These are phyloP conservation scores for Heliothis virescens DNA, from an alignment of 1,140 invertebrate genomes.

Conservation along the genomic window DNA sequence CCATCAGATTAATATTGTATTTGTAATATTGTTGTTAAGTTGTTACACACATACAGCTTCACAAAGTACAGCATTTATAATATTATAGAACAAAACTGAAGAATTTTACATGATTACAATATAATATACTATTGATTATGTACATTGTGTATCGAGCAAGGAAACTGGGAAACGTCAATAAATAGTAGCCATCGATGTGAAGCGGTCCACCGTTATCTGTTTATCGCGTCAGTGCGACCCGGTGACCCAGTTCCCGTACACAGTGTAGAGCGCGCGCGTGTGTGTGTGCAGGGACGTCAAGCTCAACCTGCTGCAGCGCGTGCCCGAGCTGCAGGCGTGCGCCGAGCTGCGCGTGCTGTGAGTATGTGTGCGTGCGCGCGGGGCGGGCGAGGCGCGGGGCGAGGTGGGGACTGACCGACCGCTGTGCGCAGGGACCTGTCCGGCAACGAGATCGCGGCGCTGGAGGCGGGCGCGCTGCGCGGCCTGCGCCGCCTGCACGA, in stretches of 20 bases:
- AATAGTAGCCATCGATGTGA: too few relatives aligned
- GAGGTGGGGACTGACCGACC: not conserved
- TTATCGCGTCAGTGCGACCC: not conserved
- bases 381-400: not conserved
- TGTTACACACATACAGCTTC: too few relatives aligned
- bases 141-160: too few relatives aligned
- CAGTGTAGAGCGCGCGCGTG: not conserved
- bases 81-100: too few relatives aligned
- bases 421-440: constrained; percentile 92
- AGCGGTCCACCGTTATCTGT: too few relatives aligned
- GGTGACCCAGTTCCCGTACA: constrained; percentile 11
- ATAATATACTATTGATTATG: too few relatives aligned
- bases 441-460: constrained; percentile 91
- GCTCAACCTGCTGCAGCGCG: constrained; percentile 90
- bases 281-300: constrained; percentile 91
- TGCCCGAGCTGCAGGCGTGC: constrained; percentile 92
- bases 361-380: constrained; percentile 85
- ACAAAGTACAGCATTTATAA: too few relatives aligned
- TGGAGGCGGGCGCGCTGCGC: constrained; percentile 90
- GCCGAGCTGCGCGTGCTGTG: constrained; percentile 94
- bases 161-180: too few relatives aligned
- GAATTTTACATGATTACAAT: too few relatives aligned
- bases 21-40: too few relatives aligned
- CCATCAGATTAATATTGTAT: too few relatives aligned
- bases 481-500: constrained; percentile 92